These are phyloP conservation scores for Nematopogon swammerdamellus DNA, from an alignment of 2,888 invertebrate species.

Conservation along the genomic window DNA sequence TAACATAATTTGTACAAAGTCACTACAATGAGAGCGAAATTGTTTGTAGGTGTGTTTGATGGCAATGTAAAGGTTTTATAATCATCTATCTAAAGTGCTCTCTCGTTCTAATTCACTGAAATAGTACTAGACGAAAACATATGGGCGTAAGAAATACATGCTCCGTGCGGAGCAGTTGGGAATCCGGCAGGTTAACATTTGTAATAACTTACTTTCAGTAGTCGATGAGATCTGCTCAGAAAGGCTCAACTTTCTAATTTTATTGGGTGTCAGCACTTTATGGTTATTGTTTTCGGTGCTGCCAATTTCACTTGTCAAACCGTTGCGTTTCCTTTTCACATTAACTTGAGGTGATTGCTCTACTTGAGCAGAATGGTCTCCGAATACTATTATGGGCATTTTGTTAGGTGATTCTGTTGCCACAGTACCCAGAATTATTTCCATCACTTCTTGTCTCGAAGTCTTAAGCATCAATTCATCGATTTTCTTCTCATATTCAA, in stretches of 20 bases:
- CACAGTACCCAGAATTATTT: constrained; percentile 44
- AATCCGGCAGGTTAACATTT: no score
- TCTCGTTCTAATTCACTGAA: no score
- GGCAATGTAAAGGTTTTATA: no score
- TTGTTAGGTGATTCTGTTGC: constrained; percentile 23
- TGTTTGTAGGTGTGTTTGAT: no score
- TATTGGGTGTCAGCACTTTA: constrained; percentile 30
- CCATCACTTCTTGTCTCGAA: constrained; percentile 46
- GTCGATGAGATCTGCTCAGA: constrained; percentile 44
- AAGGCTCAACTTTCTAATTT: constrained; percentile 36
- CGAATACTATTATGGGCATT: constrained; percentile 37
- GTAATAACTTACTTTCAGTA: constrained; percentile 39
- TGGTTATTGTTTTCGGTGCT: constrained; percentile 31
- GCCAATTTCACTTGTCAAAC: constrained; percentile 21
- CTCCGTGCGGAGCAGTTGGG: no score
- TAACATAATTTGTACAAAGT: no score
- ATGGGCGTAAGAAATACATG: no score
- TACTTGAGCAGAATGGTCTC: constrained; percentile 29
- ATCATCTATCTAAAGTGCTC: no score
- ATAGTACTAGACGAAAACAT: no score
- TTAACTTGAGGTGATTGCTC: constrained; percentile 14
- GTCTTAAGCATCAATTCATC: constrained; percentile 45
- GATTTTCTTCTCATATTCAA: constrained; percentile 41
- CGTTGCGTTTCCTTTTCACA: constrained; percentile 26
- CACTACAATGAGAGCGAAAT: no score